phyloP scores from a whole-genome alignment of 2,113 vertebrate genomes.

The Chitala chitala region DNA sequence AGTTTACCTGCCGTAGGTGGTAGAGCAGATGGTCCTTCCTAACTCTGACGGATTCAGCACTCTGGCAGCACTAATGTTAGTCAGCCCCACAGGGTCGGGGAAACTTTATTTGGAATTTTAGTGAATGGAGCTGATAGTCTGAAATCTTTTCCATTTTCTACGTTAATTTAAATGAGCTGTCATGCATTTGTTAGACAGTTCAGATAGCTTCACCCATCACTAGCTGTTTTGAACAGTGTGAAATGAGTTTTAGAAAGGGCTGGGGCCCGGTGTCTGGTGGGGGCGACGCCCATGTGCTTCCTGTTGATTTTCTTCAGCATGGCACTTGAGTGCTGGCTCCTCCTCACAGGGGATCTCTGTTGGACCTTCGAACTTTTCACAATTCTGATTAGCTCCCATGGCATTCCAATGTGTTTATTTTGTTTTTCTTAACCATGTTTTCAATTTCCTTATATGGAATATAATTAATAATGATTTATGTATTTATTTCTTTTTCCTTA shows the following conservation, averaged over 20 bases:
- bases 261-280: background rate
- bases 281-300: background rate
- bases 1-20: background rate
- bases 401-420: too few species aligned
- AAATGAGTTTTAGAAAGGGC: background rate
- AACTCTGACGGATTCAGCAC: background rate
- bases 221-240: background rate
- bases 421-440: background rate
- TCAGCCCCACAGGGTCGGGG: background rate
- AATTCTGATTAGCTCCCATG: background rate
- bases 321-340: too few species aligned
- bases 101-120: background rate
- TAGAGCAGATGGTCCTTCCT: too few species aligned
- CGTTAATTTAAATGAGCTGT: background rate
- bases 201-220: background rate
- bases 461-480: background rate
- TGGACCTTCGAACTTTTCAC: background rate
- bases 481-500: background rate
- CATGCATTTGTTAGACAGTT: background rate
- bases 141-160: background rate
- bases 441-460: background rate
- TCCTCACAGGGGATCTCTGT: background rate
- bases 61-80: background rate
- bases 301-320: slow-evolving; percentile 12
- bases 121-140: background rate